Percentiles rank a stretch among this genome's conserved stretches.
phyloP scores from a whole-genome alignment of 1,140 invertebrate genomes.

The Cydia fagiglandana region DNA sequence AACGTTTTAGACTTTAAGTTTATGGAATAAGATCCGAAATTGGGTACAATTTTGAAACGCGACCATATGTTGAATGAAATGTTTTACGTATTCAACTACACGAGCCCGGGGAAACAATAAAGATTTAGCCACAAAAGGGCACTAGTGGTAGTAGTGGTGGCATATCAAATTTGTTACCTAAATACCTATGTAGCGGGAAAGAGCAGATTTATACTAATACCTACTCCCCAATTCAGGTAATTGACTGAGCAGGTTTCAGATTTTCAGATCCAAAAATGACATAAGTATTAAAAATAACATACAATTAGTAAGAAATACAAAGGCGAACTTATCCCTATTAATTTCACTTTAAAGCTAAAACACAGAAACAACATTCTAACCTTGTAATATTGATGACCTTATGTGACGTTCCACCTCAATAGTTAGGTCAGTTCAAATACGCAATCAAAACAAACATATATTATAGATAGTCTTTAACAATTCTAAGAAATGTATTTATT shows the following conservation, averaged over 20 bases:
- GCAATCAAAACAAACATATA: neutral
- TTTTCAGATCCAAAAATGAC: too few species aligned
- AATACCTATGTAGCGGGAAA: too few species aligned
- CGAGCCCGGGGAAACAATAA: neutral
- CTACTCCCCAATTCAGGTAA: too few species aligned
- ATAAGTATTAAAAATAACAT: too few species aligned
- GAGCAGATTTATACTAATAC: too few species aligned
- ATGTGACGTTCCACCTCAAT: neutral
- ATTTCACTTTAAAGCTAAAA: too few species aligned
- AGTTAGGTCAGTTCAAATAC: slow-evolving; percentile 3
- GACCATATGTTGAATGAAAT: neutral
- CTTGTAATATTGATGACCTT: neutral
- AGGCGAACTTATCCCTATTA: too few species aligned
- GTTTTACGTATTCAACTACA: neutral
- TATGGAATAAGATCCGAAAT: neutral
- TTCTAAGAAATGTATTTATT: neutral
- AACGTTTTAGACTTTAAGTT: neutral
- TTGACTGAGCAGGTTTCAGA: too few species aligned
- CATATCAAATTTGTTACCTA: too few species aligned
- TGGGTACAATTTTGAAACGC: neutral
- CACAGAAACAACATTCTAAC: neutral
- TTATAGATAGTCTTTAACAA: neutral
- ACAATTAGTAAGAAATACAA: too few species aligned
- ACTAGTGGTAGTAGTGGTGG: too few species aligned
- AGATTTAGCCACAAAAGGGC: too few species aligned